A percentile compares a stretch with the other conserved stretches of the same genome.
Conservation (phyloP, 92 coral and sea anemone species). For the Epizoanthus stellaris region DNA sequence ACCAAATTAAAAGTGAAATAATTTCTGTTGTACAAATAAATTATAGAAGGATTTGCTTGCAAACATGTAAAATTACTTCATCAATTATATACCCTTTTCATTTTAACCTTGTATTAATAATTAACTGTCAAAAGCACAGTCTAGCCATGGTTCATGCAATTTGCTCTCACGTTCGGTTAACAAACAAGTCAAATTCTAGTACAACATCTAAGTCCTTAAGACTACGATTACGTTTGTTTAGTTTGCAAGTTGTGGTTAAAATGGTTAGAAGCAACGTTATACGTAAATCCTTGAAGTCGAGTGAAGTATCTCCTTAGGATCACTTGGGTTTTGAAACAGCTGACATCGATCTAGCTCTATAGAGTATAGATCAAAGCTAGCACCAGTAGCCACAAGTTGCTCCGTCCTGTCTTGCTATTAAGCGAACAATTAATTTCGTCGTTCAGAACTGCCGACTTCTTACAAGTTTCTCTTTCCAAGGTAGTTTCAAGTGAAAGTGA, state of each 20-base stretch:
- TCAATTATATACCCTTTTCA: too few relatives aligned
- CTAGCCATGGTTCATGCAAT: background rate
- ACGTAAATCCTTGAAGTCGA: background rate
- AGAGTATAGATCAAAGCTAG: background rate
- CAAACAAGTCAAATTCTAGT: background rate
- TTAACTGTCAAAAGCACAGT: constrained; percentile 4
- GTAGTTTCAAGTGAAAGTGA: background rate
- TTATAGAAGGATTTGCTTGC: too few relatives aligned
- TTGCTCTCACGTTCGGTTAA: background rate
- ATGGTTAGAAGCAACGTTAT: background rate
- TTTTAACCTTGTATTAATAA: background rate
- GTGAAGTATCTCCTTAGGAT: constrained; percentile 14
- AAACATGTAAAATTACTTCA: too few relatives aligned
- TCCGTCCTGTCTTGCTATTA: background rate
- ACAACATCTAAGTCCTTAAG: background rate
- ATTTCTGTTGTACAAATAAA: too few relatives aligned
- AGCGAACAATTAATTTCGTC: background rate
- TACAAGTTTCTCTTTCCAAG: background rate
- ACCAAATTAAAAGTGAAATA: too few relatives aligned
- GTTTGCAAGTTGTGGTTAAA: background rate
- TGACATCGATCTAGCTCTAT: background rate
- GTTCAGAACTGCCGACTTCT: background rate
- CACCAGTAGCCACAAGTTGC: constrained; percentile 10
- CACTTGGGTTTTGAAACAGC: background rate
- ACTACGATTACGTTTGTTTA: background rate